Evolutionary conservation across 2,888 invertebrate species (phyloP), one percentile per base, ranked within the genome.

Genomic region (Folsomia manolachei): DNA sequence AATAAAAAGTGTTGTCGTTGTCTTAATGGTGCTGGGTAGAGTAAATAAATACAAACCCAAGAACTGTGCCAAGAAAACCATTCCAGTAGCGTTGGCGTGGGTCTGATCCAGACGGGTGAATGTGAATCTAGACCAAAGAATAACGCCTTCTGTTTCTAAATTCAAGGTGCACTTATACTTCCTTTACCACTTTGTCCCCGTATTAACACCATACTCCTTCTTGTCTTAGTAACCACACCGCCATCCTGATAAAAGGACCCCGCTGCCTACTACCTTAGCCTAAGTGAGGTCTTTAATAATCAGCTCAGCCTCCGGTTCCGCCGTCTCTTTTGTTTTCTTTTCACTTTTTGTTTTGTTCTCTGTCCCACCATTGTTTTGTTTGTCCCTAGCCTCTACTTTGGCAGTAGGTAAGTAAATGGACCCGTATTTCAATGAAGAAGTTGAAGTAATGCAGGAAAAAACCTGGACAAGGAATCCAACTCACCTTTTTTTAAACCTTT

Each of bases 201-300:
- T n/a, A n/a, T n/a, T n/a, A n/a, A n/a, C n/a, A n/a, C n/a, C n/a
- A n/a, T n/a, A n/a, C n/a, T 39, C 39, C 39, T 39, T 39, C 39
- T 39, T 14, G 39, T 39, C 4, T 39, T 39, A 39, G n/a, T n/a
- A n/a, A n/a, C n/a, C n/a, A 39, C 39, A 39, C 39, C 39, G 39
- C 14, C 7, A n/a, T n/a, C n/a, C n/a, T n/a, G n/a, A 56, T 56
- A 19, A 56, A 56, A 56, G 56, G 56, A 19, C 7, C 19, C 56
- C 56, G 56, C 56, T 39, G 39, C 39, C 39, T 4, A n/a, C n/a
- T 19, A 56, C n/a, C 7, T n/a, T n/a, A n/a, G n/a, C n/a, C n/a
- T 56, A 56, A 56, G 19, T 14, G 39, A 56, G 56, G 19, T 56
- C 56, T 56, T 56, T 56, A 56, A 56, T 56, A 56, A 56, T 56